A percentile compares a stretch with the other conserved stretches of the same genome.
phyloP scores from a whole-genome alignment of 2,888 invertebrate species.

The Hyppa rectilinea region DNA sequence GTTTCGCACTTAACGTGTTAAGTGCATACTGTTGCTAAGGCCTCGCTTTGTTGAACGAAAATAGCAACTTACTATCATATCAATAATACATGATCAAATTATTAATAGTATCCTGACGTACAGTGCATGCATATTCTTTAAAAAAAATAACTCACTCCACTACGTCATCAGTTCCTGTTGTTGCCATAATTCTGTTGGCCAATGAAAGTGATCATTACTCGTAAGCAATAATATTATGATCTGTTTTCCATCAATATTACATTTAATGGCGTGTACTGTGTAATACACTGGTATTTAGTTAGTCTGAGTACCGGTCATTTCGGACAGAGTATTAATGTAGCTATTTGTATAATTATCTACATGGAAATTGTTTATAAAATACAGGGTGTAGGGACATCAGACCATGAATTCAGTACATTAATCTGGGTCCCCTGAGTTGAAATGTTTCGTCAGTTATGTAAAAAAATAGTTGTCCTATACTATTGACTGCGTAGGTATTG shows the following conservation, averaged over 20 bases:
- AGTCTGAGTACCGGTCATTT: constrained; percentile 4
- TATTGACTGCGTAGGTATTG: too few species aligned
- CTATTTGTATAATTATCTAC: not conserved
- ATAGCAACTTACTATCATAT: not conserved
- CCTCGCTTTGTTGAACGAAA: not conserved
- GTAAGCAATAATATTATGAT: constrained; percentile 7
- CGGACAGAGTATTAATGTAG: not conserved
- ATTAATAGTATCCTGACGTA: constrained; percentile 1
- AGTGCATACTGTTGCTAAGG: not conserved
- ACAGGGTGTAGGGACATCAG: too few species aligned
- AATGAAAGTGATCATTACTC: not conserved
- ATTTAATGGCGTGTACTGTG: not conserved
- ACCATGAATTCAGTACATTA: too few species aligned
- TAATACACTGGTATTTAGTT: constrained; percentile 21
- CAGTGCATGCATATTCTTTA: not conserved
- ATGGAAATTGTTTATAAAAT: not conserved
- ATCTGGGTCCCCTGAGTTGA: too few species aligned
- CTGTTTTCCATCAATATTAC: constrained; percentile 24
- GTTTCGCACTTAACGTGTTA: too few species aligned
- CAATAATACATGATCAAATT: not conserved
- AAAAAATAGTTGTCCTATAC: too few species aligned
- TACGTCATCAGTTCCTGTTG: constrained; percentile 3
- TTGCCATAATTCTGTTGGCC: not conserved
- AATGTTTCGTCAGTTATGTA: too few species aligned
- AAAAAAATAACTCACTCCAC: not conserved